Conservation (phyloP, 2,888 invertebrate genomes). For the Petrophora chlorosata region DNA sequence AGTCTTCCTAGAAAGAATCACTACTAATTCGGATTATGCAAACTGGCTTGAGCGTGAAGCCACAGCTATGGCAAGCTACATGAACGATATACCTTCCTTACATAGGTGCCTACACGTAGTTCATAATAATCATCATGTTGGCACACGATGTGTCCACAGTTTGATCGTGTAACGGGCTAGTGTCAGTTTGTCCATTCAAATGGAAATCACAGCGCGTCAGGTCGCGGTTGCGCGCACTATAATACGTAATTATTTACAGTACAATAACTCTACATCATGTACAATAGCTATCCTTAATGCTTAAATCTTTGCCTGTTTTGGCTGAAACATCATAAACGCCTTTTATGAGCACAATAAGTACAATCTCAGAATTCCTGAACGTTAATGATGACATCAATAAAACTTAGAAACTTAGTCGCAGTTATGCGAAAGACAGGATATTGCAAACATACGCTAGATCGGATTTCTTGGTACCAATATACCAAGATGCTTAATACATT, state of each 20-base stretch:
- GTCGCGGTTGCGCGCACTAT: constrained; percentile 57
- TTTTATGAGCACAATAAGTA: constrained; percentile 30
- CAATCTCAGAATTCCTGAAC: constrained; percentile 9
- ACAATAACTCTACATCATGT: constrained; percentile 51
- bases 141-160: constrained; percentile 26
- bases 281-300: constrained; percentile 50
- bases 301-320: constrained; percentile 39
- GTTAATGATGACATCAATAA: constrained; percentile 8
- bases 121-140: constrained; percentile 25
- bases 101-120: constrained; percentile 5
- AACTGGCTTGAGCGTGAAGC: background rate
- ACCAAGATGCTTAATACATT: constrained; percentile 33
- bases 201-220: constrained; percentile 57
- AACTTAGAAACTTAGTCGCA: constrained; percentile 30
- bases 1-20: constrained; percentile 10
- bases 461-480: constrained; percentile 44
- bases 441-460: constrained; percentile 35
- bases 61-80: background rate
- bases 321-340: constrained; percentile 34
- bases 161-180: constrained; percentile 62
- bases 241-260: constrained; percentile 58
- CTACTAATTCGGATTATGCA: background rate
- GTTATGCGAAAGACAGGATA: constrained; percentile 46
- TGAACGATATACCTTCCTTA: constrained; percentile 1
- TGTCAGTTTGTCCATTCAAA: constrained; percentile 60